Evolutionary conservation across 1,140 invertebrate species (phyloP).

Genomic region (Apis dorsata): DNA sequence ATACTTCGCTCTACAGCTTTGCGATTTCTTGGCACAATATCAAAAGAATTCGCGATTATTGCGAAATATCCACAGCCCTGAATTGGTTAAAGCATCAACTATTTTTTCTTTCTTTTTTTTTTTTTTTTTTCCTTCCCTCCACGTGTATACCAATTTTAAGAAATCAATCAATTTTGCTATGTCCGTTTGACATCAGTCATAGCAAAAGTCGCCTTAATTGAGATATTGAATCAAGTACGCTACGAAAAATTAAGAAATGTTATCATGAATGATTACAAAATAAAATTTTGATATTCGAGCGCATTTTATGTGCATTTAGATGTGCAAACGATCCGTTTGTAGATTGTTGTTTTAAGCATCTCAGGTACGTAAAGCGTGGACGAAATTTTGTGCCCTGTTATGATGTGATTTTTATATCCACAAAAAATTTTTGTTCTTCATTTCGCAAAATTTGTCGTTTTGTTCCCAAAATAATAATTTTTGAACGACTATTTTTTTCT

Average conservation of each 20-base stretch:
- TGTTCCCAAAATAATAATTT: conserved; percentile 50
- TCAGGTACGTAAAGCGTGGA: conserved; percentile 66
- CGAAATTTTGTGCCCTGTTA: conserved; percentile 59
- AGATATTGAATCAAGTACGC: background rate
- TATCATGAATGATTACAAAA: background rate
- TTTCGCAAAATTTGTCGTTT: conserved; percentile 31
- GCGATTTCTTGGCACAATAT: conserved; percentile 64
- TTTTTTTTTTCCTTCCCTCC: background rate
- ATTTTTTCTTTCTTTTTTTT: background rate
- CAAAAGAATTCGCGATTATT: conserved; percentile 49
- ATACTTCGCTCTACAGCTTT: conserved; percentile 50
- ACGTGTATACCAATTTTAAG: background rate
- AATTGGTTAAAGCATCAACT: conserved; percentile 38
- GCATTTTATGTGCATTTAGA: conserved; percentile 43
- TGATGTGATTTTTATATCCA: conserved; percentile 22
- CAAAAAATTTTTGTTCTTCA: conserved; percentile 18
- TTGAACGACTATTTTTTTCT: conserved; percentile 18
- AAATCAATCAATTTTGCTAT: background rate
- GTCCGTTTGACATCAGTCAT: background rate
- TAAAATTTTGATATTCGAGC: conserved; percentile 11
- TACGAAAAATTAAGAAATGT: background rate
- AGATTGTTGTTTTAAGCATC: conserved; percentile 52
- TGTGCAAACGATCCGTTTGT: conserved; percentile 40
- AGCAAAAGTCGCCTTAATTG: conserved; percentile 1
- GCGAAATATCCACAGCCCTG: conserved; percentile 61